A percentile compares a stretch with the other conserved stretches of the same genome.
phyloP scores from a whole-genome alignment of 2,888 invertebrate genomes.

The Dermolepida albohirtum region DNA sequence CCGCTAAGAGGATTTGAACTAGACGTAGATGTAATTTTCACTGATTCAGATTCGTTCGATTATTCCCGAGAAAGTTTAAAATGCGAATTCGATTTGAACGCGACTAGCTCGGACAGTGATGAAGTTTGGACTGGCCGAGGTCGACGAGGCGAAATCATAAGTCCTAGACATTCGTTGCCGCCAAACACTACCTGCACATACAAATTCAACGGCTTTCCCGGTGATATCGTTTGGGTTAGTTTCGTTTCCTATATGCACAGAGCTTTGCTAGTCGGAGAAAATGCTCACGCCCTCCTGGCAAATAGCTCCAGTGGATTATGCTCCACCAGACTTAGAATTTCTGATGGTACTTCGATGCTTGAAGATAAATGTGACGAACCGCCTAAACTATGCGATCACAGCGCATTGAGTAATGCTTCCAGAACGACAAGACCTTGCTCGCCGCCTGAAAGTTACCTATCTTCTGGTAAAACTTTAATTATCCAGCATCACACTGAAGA shows the following conservation, averaged over 20 bases:
- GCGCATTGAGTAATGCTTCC: constrained; percentile 77
- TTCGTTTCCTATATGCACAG: constrained; percentile 88
- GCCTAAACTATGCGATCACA: constrained; percentile 86
- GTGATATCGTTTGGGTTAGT: constrained; percentile 88
- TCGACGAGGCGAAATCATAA: constrained; percentile 79
- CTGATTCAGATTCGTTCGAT: constrained; percentile 88
- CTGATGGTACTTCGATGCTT: constrained; percentile 77
- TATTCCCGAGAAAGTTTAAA: constrained; percentile 73
- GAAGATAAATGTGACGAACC: constrained; percentile 83
- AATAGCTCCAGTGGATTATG: constrained; percentile 67
- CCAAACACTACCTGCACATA: constrained; percentile 90
- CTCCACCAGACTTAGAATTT: constrained; percentile 78
- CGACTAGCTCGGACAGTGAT: constrained; percentile 75
- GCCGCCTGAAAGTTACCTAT: constrained; percentile 83
- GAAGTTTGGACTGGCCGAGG: constrained; percentile 70
- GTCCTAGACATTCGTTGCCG: constrained; percentile 86
- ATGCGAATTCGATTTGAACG: constrained; percentile 83
- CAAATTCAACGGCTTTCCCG: constrained; percentile 82
- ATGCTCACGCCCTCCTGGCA: constrained; percentile 57
- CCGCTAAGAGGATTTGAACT: constrained; percentile 86
- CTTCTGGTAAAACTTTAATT: constrained; percentile 66
- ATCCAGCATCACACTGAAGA: constrained; percentile 72
- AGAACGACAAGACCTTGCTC: constrained; percentile 84
- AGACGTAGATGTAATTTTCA: constrained; percentile 88
- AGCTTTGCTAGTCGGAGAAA: constrained; percentile 73